Evolutionary conservation across 1,140 invertebrate species (phyloP).

Genomic region (Pollicipes pollicipes): DNA sequence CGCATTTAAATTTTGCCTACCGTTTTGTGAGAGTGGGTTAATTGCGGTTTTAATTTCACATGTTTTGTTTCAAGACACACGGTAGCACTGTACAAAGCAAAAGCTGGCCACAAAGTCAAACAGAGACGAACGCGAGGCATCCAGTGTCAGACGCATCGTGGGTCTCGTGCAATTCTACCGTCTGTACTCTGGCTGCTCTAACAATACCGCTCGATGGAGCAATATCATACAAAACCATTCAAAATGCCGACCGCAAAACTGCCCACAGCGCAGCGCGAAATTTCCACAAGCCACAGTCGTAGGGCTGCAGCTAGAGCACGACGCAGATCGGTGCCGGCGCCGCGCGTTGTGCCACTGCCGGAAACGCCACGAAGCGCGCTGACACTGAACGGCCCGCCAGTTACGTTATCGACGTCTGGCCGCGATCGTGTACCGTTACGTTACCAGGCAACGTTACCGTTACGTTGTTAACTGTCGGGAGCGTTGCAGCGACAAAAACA

Average conservation of each 20-base stretch:
- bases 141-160: not conserved
- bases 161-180: too few relatives aligned
- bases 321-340: too few relatives aligned
- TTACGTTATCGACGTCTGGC: not conserved
- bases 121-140: not conserved
- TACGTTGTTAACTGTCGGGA: too few relatives aligned
- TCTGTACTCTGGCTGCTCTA: too few relatives aligned
- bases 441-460: not conserved
- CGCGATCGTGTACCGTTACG: not conserved
- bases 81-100: not conserved
- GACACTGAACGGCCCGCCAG: not conserved
- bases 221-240: too few relatives aligned
- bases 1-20: slow-evolving; percentile 2
- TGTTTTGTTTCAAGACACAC: not conserved
- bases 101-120: not conserved
- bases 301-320: too few relatives aligned
- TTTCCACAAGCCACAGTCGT: too few relatives aligned
- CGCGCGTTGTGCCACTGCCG: too few relatives aligned
- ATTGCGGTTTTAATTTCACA: not conserved
- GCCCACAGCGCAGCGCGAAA: too few relatives aligned
- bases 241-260: too few relatives aligned
- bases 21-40: not conserved
- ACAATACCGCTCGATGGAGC: too few relatives aligned
- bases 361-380: too few relatives aligned
- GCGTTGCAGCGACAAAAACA: not conserved